Conservation (phyloP, 2,888 invertebrate species). For the Cloeon dipterum region DNA sequence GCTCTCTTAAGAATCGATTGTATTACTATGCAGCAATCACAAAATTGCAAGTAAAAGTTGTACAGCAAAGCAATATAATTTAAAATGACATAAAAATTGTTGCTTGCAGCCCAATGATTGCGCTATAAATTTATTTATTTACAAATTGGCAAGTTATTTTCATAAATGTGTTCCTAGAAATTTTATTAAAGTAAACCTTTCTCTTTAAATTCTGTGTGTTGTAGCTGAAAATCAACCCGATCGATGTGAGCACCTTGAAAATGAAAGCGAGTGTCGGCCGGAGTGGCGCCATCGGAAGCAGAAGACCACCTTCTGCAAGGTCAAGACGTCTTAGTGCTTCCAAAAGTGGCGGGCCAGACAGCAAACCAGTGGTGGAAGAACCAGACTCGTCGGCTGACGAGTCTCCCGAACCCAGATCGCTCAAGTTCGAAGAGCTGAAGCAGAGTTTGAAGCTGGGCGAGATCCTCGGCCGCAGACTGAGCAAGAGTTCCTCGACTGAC, state of each 20-base stretch:
- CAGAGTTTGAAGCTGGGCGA: neutral
- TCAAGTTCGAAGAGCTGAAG: slow-evolving; percentile 4
- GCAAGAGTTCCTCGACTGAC: slow-evolving; percentile 1
- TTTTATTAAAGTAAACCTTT: too few relatives aligned
- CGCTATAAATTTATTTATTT: too few relatives aligned
- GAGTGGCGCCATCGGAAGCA: slow-evolving; percentile 20
- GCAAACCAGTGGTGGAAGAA: slow-evolving; percentile 8
- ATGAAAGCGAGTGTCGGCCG: slow-evolving; percentile 25
- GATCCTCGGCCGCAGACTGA: slow-evolving; percentile 6
- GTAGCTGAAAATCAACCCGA: slow-evolving; percentile 23
- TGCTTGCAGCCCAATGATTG: too few relatives aligned
- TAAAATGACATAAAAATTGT: too few relatives aligned
- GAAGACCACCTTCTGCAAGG: slow-evolving; percentile 23
- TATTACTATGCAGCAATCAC: too few relatives aligned
- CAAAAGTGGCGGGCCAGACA: neutral
- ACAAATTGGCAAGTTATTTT: too few relatives aligned
- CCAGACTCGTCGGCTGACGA: slow-evolving; percentile 21
- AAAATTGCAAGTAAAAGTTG: too few relatives aligned
- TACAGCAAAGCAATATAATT: too few relatives aligned
- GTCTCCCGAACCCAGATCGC: slow-evolving; percentile 17
- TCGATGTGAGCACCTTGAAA: slow-evolving; percentile 25
- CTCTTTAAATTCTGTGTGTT: too few relatives aligned
- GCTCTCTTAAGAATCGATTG: too few relatives aligned
- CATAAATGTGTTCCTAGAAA: too few relatives aligned
- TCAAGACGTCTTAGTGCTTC: slow-evolving; percentile 1